Conservation (phyloP, 2,888 invertebrate genomes). For the Hypena proboscidalis region DNA sequence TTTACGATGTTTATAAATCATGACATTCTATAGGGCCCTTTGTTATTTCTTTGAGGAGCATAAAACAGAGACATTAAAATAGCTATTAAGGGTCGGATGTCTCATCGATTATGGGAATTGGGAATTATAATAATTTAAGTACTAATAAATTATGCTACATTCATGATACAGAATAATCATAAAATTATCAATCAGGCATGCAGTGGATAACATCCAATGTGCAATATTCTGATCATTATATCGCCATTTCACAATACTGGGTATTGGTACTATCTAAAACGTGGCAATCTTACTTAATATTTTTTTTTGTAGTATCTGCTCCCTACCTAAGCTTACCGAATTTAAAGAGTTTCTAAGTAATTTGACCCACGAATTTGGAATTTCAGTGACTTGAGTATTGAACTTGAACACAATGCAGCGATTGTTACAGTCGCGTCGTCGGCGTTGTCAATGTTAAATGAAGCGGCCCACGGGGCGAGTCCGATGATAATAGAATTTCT, state of each 20-base stretch:
- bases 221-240: too few species aligned
- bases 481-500: constrained; percentile 80
- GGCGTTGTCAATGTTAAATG: constrained; percentile 70
- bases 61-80: constrained; percentile 64
- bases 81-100: constrained; percentile 58
- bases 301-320: background rate
- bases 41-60: constrained; percentile 52
- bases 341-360: constrained; percentile 26
- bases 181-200: too few species aligned
- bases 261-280: background rate
- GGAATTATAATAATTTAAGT: constrained; percentile 41
- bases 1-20: constrained; percentile 58
- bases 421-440: constrained; percentile 60
- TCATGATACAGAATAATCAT: too few species aligned
- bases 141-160: too few species aligned
- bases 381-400: constrained; percentile 51
- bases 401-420: constrained; percentile 44
- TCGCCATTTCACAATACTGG: too few species aligned
- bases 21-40: constrained; percentile 51
- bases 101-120: constrained; percentile 49
- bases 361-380: constrained; percentile 42
- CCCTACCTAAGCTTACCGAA: background rate
- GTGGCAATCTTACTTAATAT: background rate
- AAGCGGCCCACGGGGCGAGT: constrained; percentile 56
- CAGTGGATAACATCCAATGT: too few species aligned